Evolutionary conservation across 2,888 invertebrate genomes (phyloP), one percentile per base, ranked within the genome.

Genomic region (Brachynemurus nebulosus): DNA sequence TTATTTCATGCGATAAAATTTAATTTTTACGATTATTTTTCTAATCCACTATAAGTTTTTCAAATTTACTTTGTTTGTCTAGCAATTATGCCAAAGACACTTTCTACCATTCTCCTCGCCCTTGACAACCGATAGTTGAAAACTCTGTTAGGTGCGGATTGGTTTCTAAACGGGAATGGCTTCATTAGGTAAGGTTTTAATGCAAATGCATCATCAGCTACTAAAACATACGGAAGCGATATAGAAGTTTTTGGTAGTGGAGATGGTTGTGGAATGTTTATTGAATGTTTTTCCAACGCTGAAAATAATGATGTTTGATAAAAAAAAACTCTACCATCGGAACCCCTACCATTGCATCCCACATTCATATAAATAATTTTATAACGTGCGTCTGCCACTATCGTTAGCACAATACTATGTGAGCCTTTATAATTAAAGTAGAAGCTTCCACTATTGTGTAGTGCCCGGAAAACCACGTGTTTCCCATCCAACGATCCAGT

Each of bases 361-460:
- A 52, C 48, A 51, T 57, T 47, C 7, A 53, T 42, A 48, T 54
- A 54, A 9, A 46, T 46, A 50, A 55, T 55, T 25, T 48, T 47
- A 44, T 54, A 57, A 21, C 51, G 37, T 4, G 51, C 52, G 51
- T 54, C 53, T 18, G 52, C 54, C 8, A 56, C 21, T 21, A 52
- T 55, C 38, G 57, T 38, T 16, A 58, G 39, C 12, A 57, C 53
- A 44, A 56, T 53, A 30, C 54, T 55, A 40, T 54, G 48, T 34
- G 33, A 34, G 3, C 47, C 47, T 47, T 56, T 56, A 45, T 55
- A 56, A 47, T 55, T 55, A 37, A 43, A 55, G 46, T 51, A 56
- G n/a, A 43, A 20, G 23, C 51, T 55, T 14, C 57, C 58, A 40
- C 48, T 35, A 41, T 48, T 42, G 16, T 9, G 19, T 20, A 51